Evolutionary conservation across 2,113 vertebrate species (phyloP), one percentile per base, ranked within the genome.

Genomic region (Tylochromis polylepis): DNA sequence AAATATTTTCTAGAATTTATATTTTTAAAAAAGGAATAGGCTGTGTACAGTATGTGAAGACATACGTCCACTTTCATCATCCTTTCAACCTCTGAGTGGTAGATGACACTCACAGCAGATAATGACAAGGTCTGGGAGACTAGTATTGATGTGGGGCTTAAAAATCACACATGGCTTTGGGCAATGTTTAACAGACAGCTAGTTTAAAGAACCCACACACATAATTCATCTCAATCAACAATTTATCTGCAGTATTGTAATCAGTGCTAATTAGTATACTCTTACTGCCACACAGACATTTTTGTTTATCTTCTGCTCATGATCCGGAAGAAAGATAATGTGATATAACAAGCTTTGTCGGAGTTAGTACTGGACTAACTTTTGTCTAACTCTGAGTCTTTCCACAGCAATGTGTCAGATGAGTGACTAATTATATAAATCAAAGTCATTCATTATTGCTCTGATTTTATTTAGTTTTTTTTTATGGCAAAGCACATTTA

Each of bases 171-270:
- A n/a, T n/a, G n/a, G n/a, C n/a, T n/a, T n/a, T n/a, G n/a, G n/a
- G n/a, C n/a, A n/a, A n/a, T n/a, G n/a, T n/a, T n/a, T 57, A 83
- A 75, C 83, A 82, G 85, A 88, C 87, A 82, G 87, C 82, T 87
- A 89, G 80, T 79, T 92, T 67, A 49, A 88, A 85, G 38, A 53
- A 38, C 38, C 53, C 22, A 24, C 43, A 55, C 80, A 78, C 89
- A 89, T 89, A 91, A 92, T 93, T 93, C 81, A 95, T 95, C 92
- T 90, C 89, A 91, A 88, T 94, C 92, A 92, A 58, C 87, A 84
- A 46, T 92, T 93, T 88, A 87, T 86, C 91, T 81, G 87, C 85
- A 87, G 65, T 84, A 87, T 81, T 87, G 53, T 51, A 67, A 87
- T 84, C 82, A 49, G 53, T 57, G 58, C 57, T 89, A 38, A 92